Evolutionary conservation across 2,797 vertebrate species (phyloP).

Genomic region (Gallinago stenura): DNA sequence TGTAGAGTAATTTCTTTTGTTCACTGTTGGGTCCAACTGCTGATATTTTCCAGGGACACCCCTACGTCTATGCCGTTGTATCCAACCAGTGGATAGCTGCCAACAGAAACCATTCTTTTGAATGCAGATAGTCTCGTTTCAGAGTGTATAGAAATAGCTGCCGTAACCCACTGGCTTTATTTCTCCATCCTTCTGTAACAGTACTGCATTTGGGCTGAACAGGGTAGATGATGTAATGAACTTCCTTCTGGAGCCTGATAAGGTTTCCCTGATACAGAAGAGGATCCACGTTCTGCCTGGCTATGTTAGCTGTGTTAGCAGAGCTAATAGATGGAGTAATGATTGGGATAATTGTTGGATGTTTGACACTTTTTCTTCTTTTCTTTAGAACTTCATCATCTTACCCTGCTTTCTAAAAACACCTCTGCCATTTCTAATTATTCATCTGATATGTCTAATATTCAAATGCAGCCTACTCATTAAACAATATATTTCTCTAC

Average conservation of each 20-base stretch:
- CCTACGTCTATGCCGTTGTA: background rate
- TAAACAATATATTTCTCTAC: background rate
- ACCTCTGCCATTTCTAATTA: background rate
- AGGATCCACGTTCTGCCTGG: background rate
- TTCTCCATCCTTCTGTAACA: constrained; percentile 32
- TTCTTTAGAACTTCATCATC: background rate
- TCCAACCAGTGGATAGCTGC: constrained; percentile 16
- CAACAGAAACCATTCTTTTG: constrained; percentile 50
- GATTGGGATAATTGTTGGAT: background rate
- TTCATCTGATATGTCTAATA: background rate
- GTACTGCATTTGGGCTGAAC: background rate
- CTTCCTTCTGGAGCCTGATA: constrained; percentile 19
- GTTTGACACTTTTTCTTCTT: background rate
- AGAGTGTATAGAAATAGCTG: constrained; percentile 32
- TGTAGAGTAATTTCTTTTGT: constrained; percentile 53
- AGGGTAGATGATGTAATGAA: constrained; percentile 7
- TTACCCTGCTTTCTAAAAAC: background rate
- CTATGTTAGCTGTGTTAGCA: background rate
- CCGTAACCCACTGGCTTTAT: constrained; percentile 2
- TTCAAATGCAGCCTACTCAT: background rate
- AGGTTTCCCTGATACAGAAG: background rate
- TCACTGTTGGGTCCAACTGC: constrained; percentile 2
- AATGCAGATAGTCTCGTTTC: constrained; percentile 8
- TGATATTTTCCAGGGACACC: constrained; percentile 57
- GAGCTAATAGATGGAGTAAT: background rate